Evolutionary conservation across 2,113 vertebrate genomes (phyloP).

Genomic region (Gasterosteus nipponicus): DNA sequence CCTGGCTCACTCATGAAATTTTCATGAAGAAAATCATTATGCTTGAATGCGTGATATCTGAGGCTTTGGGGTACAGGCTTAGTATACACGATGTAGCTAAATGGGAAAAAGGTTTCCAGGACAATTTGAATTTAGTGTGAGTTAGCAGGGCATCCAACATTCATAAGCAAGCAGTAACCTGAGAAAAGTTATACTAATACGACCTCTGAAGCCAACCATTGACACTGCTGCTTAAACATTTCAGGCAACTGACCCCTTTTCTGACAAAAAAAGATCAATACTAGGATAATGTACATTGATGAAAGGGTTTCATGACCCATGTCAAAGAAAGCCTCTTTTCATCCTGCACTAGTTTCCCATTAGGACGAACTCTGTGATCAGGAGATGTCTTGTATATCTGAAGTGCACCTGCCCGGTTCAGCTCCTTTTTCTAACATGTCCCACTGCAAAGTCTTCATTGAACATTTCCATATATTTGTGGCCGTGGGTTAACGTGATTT

Average conservation of each 20-base stretch:
- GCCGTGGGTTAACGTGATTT: background rate
- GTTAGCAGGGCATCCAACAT: background rate
- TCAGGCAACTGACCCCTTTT: background rate
- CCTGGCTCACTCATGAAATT: background rate
- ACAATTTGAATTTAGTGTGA: background rate
- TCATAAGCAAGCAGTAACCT: background rate
- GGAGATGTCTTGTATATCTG: slow-evolving; percentile 8
- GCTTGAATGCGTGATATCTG: slow-evolving; percentile 5
- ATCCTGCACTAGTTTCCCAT: background rate
- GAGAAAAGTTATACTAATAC: background rate
- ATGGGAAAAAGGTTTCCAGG: background rate
- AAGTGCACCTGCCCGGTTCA: background rate
- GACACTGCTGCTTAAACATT: background rate
- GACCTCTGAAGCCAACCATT: background rate
- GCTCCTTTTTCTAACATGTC: background rate
- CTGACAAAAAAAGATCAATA: slow-evolving; percentile 1
- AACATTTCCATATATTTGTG: background rate
- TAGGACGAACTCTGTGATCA: slow-evolving; percentile 10
- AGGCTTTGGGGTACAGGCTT: background rate
- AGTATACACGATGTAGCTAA: background rate
- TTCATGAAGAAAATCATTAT: slow-evolving; percentile 20
- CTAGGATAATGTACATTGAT: slow-evolving; percentile 8
- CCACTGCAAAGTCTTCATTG: background rate
- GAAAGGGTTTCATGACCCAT: slow-evolving; percentile 23
- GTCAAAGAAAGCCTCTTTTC: slow-evolving; percentile 23